These are phyloP conservation scores for Sinocyclocheilus grahami DNA, from an alignment of 2,113 vertebrate species.

Conservation along the genomic window DNA sequence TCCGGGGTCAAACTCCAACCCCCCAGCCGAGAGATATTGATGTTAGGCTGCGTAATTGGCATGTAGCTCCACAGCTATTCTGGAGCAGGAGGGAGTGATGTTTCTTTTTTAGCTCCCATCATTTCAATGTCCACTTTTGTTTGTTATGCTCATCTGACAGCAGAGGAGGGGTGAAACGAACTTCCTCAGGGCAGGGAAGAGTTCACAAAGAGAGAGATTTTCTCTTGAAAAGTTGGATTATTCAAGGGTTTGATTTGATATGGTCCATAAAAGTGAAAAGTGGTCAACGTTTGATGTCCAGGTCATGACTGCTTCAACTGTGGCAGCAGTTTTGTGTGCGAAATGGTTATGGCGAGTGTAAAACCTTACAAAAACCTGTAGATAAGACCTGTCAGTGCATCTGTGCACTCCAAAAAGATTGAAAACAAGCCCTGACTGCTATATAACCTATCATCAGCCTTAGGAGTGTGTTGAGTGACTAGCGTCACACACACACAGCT, in stretches of 20 bases:
- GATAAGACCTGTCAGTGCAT: background rate
- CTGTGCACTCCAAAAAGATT: background rate
- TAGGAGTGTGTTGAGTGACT: slow-evolving; percentile 19
- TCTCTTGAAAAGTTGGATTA: slow-evolving; percentile 6
- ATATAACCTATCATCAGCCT: slow-evolving; percentile 3
- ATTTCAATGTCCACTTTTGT: slow-evolving; percentile 37
- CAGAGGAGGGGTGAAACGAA: background rate
- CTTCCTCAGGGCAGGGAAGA: background rate
- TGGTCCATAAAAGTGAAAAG: background rate
- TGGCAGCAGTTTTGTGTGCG: background rate
- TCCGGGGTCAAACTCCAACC: background rate
- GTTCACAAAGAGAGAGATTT: background rate
- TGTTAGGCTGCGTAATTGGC: slow-evolving; percentile 15
- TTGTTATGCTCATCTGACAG: slow-evolving; percentile 14
- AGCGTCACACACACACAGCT: background rate
- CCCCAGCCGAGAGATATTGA: slow-evolving; percentile 14
- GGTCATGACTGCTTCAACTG: background rate
- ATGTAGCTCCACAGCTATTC: slow-evolving; percentile 12
- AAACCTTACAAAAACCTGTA: background rate
- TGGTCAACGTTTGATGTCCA: background rate
- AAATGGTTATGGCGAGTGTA: background rate
- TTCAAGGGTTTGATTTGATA: background rate
- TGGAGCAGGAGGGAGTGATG: slow-evolving; percentile 12
- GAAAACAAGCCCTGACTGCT: slow-evolving; percentile 11
- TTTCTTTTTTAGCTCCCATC: slow-evolving; percentile 10